These are phyloP conservation scores for Ptyas mucosa DNA, from an alignment of 2,113 vertebrate species.

Conservation along the genomic window DNA sequence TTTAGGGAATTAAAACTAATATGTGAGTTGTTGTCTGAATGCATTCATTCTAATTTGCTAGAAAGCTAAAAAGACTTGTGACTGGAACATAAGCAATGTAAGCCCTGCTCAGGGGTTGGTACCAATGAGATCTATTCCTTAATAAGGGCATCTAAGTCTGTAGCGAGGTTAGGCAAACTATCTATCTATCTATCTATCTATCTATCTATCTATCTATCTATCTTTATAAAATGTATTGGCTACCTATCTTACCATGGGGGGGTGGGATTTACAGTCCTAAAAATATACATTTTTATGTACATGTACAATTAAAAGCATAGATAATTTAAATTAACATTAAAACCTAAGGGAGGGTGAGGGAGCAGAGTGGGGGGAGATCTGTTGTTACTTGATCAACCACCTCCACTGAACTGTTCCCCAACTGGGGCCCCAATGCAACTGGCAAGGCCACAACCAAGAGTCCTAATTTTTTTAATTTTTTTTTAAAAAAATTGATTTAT, in stretches of 20 bases:
- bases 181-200: rapidly evolving
- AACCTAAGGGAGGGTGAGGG: background rate
- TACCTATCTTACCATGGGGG: background rate
- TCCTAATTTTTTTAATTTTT: too few relatives aligned
- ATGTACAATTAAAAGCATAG: background rate
- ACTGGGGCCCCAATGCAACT: background rate
- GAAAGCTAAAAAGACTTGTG: background rate
- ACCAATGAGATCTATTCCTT: background rate
- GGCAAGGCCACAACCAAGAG: background rate
- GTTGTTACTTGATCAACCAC: background rate
- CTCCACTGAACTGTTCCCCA: background rate
- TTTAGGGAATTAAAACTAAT: background rate
- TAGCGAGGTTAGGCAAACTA: background rate
- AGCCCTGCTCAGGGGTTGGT: background rate
- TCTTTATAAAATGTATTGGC: too few relatives aligned
- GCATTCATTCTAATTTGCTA: background rate
- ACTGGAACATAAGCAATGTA: background rate
- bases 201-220: too few relatives aligned
- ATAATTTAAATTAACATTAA: background rate
- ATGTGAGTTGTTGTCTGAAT: background rate
- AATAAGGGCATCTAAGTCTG: background rate
- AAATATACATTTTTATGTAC: background rate
- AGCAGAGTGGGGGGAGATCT: background rate
- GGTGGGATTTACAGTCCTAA: background rate
- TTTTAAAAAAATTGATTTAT: too few relatives aligned